Percentiles rank a stretch among this genome's conserved stretches.
These are phyloP conservation scores for Lepidostoma basale DNA, from an alignment of 1,140 invertebrate genomes.

Conservation along the genomic window DNA sequence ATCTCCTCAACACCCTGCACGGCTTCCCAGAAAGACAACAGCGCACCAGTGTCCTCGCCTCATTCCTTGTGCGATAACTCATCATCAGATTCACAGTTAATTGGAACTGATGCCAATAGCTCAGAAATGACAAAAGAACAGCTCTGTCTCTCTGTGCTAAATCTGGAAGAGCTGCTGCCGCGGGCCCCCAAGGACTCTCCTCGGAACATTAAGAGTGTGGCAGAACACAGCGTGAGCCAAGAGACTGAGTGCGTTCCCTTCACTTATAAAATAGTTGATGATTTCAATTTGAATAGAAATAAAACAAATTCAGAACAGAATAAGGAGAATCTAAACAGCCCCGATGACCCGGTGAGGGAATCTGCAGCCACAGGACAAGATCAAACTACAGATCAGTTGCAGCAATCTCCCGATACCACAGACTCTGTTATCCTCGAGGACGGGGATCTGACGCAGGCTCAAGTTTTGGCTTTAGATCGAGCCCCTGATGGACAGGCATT, in stretches of 20 bases:
- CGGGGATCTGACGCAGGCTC: too few relatives aligned
- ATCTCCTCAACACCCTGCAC: not conserved
- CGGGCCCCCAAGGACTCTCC: not conserved
- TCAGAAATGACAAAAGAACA: too few relatives aligned
- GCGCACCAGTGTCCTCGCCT: not conserved
- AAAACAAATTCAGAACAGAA: not conserved
- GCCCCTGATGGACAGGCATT: too few relatives aligned
- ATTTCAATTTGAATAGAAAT: not conserved
- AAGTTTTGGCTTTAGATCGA: too few relatives aligned
- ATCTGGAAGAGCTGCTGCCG: constrained; percentile 10
- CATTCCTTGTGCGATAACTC: not conserved
- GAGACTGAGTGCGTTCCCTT: not conserved
- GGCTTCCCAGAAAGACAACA: not conserved
- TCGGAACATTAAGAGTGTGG: not conserved
- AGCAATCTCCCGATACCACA: too few relatives aligned
- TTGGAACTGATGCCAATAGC: too few relatives aligned
- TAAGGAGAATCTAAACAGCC: too few relatives aligned
- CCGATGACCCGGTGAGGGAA: too few relatives aligned
- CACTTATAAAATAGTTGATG: constrained; percentile 10
- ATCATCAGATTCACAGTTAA: too few relatives aligned
- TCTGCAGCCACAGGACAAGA: too few relatives aligned
- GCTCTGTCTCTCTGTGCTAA: constrained; percentile 1
- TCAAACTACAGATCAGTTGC: too few relatives aligned
- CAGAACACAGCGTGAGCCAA: not conserved
- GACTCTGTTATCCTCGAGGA: too few relatives aligned